These are phyloP conservation scores for Heterohyrax brucei DNA, from an alignment of 2,797 vertebrate genomes.

Conservation along the genomic window DNA sequence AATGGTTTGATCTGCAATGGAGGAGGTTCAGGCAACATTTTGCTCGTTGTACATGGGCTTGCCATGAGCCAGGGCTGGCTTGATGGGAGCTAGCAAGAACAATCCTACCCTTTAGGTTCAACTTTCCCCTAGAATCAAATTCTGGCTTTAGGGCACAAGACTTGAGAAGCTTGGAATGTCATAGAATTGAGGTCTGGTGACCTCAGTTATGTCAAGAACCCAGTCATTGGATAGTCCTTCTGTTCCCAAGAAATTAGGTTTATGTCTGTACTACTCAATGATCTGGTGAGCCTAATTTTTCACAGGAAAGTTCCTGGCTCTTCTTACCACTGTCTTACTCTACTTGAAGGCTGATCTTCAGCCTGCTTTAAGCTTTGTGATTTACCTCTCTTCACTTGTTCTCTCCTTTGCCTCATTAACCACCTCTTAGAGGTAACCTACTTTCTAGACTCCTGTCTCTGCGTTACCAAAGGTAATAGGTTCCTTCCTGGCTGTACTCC, in stretches of 20 bases:
- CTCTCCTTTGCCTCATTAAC: background rate
- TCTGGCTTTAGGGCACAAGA: background rate
- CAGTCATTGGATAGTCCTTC: background rate
- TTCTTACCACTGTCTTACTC: background rate
- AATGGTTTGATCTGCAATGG: background rate
- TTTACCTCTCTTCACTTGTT: background rate
- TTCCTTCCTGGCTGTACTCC: background rate
- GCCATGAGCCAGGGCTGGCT: background rate
- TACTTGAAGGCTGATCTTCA: background rate
- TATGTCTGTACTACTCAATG: background rate
- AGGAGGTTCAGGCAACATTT: background rate
- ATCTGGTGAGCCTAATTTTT: no score
- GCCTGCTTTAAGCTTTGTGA: background rate
- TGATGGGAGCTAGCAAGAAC: background rate
- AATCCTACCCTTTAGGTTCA: background rate
- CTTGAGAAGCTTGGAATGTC: background rate
- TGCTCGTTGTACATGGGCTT: background rate
- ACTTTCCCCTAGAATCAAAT: background rate
- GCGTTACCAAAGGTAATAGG: background rate
- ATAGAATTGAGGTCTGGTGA: background rate
- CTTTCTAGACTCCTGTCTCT: background rate
- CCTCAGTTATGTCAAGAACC: background rate
- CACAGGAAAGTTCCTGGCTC: background rate
- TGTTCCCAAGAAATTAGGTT: background rate
- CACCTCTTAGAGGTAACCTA: background rate